Conservation (phyloP, 2,113 vertebrate species). For the Nematolebias whitei region DNA sequence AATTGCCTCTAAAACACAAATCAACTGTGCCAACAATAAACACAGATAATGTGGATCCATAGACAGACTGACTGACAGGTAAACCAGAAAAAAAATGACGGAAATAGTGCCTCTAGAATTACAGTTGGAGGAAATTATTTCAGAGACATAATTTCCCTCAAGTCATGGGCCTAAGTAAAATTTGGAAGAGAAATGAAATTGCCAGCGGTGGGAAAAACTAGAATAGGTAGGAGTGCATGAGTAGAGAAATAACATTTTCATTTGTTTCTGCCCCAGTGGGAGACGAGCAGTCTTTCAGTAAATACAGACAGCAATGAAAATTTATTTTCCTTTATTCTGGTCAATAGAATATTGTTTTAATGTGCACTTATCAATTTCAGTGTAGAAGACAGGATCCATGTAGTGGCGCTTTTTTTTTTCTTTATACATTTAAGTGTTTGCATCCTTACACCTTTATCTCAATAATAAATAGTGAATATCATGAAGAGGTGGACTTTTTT, state of each 20-base stretch:
- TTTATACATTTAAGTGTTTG: no score
- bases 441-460: constrained; percentile 46
- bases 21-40: constrained; percentile 82
- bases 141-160: constrained; percentile 99
- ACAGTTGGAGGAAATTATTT: constrained; percentile 96
- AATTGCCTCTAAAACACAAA: constrained; percentile 88
- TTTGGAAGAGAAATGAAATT: constrained; percentile 98
- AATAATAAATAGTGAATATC: constrained; percentile 39
- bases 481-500: constrained; percentile 41
- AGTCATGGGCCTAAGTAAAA: constrained; percentile 98
- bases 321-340: constrained; percentile 75
- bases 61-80: constrained; percentile 34
- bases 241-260: constrained; percentile 99
- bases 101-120: constrained; percentile 87
- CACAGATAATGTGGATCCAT: constrained; percentile 48
- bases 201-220: constrained; percentile 94
- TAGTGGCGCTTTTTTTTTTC: constrained; percentile 87
- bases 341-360: constrained; percentile 98
- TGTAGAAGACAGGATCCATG: constrained; percentile 96
- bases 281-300: constrained; percentile 94
- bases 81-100: constrained; percentile 44
- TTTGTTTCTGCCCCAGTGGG: constrained; percentile 96
- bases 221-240: constrained; percentile 98
- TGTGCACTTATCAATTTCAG: constrained; percentile 98
- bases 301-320: constrained; percentile 98